phyloP scores from a whole-genome alignment of 2,888 invertebrate genomes.

The Cactoblastis cactorum region DNA sequence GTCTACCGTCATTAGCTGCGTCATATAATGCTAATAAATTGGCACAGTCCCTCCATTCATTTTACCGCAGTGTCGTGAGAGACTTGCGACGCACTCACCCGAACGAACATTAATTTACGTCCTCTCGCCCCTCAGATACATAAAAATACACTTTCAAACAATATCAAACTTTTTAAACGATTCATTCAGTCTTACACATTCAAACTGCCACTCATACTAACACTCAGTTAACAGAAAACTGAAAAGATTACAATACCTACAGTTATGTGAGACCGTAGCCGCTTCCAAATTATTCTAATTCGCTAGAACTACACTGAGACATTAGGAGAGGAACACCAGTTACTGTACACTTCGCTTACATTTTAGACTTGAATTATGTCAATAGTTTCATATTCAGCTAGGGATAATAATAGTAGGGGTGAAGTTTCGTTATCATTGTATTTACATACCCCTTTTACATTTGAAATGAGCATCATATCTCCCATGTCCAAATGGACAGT shows the following conservation, averaged over 20 bases:
- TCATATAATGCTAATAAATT: constrained; percentile 72
- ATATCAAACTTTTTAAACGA: neutral
- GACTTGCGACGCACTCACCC: constrained; percentile 16
- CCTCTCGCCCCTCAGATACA: neutral
- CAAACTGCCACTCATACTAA: constrained; percentile 27
- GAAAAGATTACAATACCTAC: constrained; percentile 54
- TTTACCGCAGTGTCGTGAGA: constrained; percentile 29
- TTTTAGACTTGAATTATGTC: constrained; percentile 50
- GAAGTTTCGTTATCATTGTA: constrained; percentile 53
- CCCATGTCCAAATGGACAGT: constrained; percentile 62
- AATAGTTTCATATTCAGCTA: constrained; percentile 62
- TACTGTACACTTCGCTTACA: constrained; percentile 71
- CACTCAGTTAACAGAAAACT: constrained; percentile 40
- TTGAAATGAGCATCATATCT: constrained; percentile 69
- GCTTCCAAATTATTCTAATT: constrained; percentile 54
- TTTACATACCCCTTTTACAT: constrained; percentile 63
- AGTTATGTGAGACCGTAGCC: constrained; percentile 52
- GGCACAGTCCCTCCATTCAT: constrained; percentile 73
- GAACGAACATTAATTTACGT: constrained; percentile 3
- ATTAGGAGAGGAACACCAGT: constrained; percentile 76
- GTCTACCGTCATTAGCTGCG: constrained; percentile 74
- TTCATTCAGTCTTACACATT: constrained; percentile 23
- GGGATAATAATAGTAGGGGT: constrained; percentile 52
- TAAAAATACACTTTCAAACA: constrained; percentile 2
- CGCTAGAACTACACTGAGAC: constrained; percentile 71